Evolutionary conservation across 2,888 invertebrate species (phyloP).

Genomic region (Trilocha varians): DNA sequence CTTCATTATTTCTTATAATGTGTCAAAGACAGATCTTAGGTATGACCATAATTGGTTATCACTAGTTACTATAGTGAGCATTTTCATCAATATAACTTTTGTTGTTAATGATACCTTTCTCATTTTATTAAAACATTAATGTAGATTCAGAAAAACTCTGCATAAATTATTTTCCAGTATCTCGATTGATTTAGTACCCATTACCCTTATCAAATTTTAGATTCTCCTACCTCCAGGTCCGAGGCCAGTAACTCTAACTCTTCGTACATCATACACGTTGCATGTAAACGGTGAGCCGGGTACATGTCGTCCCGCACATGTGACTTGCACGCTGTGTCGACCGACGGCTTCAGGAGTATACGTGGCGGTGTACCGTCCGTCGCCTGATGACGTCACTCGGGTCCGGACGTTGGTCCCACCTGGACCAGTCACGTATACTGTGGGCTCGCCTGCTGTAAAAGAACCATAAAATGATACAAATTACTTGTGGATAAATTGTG

Average conservation of each 20-base stretch:
- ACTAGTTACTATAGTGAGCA: too few relatives aligned
- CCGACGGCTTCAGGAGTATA: constrained; percentile 92
- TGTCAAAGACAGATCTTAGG: too few relatives aligned
- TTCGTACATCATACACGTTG: constrained; percentile 93
- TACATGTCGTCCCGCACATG: constrained; percentile 87
- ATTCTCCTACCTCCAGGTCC: constrained; percentile 60
- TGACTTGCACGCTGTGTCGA: constrained; percentile 86
- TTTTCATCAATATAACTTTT: too few relatives aligned
- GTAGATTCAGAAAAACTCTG: too few relatives aligned
- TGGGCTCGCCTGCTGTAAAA: constrained; percentile 73
- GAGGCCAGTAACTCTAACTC: constrained; percentile 81
- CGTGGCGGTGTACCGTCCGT: constrained; percentile 81
- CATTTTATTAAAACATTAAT: too few relatives aligned
- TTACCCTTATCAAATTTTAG: background rate
- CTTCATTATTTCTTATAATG: background rate
- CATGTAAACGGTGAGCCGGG: constrained; percentile 95
- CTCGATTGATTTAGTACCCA: background rate
- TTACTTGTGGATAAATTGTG: too few relatives aligned
- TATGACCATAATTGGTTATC: too few relatives aligned
- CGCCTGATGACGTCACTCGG: constrained; percentile 76
- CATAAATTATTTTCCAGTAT: too few relatives aligned
- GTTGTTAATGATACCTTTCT: too few relatives aligned
- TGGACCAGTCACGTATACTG: constrained; percentile 85
- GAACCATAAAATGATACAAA: background rate
- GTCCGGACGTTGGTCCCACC: constrained; percentile 86